Base-by-base conservation (phyloP, 1,140 invertebrate genomes). In the Caenorhabditis remanei region DNA sequence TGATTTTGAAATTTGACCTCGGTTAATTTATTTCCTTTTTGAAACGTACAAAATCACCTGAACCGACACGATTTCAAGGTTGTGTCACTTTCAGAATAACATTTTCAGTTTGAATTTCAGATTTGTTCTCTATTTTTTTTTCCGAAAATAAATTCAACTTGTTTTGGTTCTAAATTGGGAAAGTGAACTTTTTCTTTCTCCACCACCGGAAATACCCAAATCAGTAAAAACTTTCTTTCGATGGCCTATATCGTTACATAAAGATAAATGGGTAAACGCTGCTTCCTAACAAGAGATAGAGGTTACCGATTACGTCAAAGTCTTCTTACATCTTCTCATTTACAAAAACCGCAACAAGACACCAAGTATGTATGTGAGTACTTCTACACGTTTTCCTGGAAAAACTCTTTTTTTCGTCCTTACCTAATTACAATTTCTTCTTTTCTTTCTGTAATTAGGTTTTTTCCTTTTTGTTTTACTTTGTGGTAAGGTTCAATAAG, bases 381-480 rank as follows among this genome's bases (percentile, higher is more conserved):
- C 71, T 19, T 48, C 71, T 53, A 50, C 46, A 79, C 71, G 14
- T 32, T 79, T 79, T 79, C 71, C 46, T n/a, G 71, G 71, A 79
- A 79, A 79, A 48, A 50, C 11, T 50, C 32, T 32, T 53, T 32
- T 79, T 50, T 79, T 79, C 71, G 43, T 79, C 41, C 21, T 79
- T 50, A 79, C 71, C 71, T 50, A 79, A 79, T 79, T 79, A 79
- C 71, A 79, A 79, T 79, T 79, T 50, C 19, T 79, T 53, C 67
- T 48, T 41, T 71, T 46, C 5, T 24, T 79, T 48, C 24, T n/a
- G 32, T 79, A 71, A 71, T 71, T 71, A 71, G 65, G 65, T 71
- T 71, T 71, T 61, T 53, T 63, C 5, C 58, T 1, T 19, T 32
- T 63, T 63, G 32, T 32, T 32, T 40, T 63, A 32, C 24, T 32